Evolutionary conservation across 2,888 invertebrate genomes (phyloP), one percentile per base, ranked within the genome.

Genomic region (Himalopsyche kuldschensis): DNA sequence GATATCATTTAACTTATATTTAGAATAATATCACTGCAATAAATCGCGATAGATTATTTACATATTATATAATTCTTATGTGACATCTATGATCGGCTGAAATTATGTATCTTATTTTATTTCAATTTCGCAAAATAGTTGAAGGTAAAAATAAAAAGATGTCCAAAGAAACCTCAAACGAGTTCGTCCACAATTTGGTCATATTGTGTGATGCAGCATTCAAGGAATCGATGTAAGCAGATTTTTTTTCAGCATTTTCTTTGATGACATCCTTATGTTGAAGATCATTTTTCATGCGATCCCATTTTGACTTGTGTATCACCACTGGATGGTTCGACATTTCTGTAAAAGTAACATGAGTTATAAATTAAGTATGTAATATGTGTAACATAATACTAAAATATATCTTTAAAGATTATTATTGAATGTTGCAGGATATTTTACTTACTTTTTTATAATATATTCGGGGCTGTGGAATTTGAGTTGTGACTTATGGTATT

Each of bases 121-220:
- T 41, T 3, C 0, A 15, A 15, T 15, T 41, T 15, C 4, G 15
- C 41, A 41, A 63, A 24, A 63, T 63, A 8, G 1, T 8, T 63
- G n/a, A 63, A 15, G n/a, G 69, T 69, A 3, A 20, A n/a, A 69
- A 69, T 15, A n/a, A n/a, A n/a, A n/a, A n/a, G n/a, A n/a, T n/a
- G n/a, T n/a, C n/a, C n/a, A n/a, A n/a, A n/a, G 0, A 32, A 87
- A 90, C 90, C 87, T 90, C 89, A 48, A 90, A 87, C 0, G 90
- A 90, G 75, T 90, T 89, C n/a, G 88, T 89, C 91, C 91, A 92
- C 80, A 88, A 88, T 85, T 89, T 88, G 0, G 90, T 91, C 89
- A 92, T 89, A 11, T 88, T 88, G 69, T 89, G 88, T 0, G 90
- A 91, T 0, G 88, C 90, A 20, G 90, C 88, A 82, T 90, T 90